Percentiles rank a stretch among this genome's conserved stretches.
These are phyloP conservation scores for Phengaris arion DNA, from an alignment of 2,888 invertebrate genomes.

Conservation along the genomic window DNA sequence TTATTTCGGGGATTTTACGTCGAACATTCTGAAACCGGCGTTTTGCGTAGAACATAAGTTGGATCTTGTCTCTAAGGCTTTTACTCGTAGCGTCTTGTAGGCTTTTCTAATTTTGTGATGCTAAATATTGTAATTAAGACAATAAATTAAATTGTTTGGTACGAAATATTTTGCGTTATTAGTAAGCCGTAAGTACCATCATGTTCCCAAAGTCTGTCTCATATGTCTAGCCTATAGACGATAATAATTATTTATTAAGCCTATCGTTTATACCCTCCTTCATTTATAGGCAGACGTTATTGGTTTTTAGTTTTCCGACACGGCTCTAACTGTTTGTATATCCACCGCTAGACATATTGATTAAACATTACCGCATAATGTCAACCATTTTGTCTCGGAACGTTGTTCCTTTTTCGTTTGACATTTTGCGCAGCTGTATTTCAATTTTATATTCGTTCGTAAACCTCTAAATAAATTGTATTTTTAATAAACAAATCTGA, in stretches of 20 bases:
- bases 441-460: neutral
- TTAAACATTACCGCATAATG: slow-evolving; percentile 63
- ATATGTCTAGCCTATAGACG: neutral
- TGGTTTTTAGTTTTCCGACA: slow-evolving; percentile 34
- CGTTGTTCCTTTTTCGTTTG: slow-evolving; percentile 51
- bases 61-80: neutral
- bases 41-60: neutral
- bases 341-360: slow-evolving; percentile 52
- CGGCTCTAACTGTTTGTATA: slow-evolving; percentile 26
- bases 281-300: neutral
- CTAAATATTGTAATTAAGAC: neutral
- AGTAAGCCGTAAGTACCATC: neutral
- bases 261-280: neutral
- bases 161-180: neutral
- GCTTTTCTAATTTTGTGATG: no score
- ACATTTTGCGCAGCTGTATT: slow-evolving; percentile 50
- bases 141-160: neutral
- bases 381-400: slow-evolving; percentile 63
- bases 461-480: neutral
- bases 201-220: neutral
- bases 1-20: neutral
- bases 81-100: no score
- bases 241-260: neutral
- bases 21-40: neutral
- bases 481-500: slow-evolving; percentile 5